A percentile compares a stretch with the other conserved stretches of the same genome.
Evolutionary conservation across 37 sponge, comb jelly and placozoan genomes (phyloP).

Genomic region (Halichondria panicea): DNA sequence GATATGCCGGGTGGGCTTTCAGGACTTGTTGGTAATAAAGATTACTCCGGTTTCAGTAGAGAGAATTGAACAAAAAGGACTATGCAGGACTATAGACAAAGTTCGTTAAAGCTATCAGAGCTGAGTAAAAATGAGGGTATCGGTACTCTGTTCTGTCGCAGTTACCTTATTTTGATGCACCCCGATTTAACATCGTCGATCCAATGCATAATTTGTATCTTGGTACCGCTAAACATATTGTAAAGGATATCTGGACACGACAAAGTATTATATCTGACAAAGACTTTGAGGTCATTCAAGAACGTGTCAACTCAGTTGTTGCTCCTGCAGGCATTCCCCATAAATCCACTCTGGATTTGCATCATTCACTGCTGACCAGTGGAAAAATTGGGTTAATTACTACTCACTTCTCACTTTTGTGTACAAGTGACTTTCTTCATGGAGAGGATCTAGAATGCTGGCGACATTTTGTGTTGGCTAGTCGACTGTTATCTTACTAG

Average conservation of each 20-base stretch:
- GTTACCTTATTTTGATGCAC: not conserved
- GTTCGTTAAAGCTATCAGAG: not conserved
- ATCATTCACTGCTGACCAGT: conserved; percentile 52
- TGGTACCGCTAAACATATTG: not conserved
- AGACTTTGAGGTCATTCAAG: not conserved
- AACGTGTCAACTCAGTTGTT: conserved; percentile 15
- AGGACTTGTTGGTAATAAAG: not conserved
- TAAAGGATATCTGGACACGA: not conserved
- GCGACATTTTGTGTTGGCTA: conserved; percentile 52
- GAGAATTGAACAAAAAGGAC: not conserved
- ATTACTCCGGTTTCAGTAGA: not conserved
- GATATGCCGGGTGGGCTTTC: not conserved
- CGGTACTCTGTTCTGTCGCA: not conserved
- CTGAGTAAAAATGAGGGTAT: not conserved
- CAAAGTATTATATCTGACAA: not conserved
- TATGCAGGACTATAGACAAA: not conserved
- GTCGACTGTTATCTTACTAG: not conserved
- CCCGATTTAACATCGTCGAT: not conserved
- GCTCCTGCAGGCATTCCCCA: conserved; percentile 11
- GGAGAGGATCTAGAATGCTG: conserved; percentile 35
- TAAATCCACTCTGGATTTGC: conserved; percentile 46
- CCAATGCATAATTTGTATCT: not conserved
- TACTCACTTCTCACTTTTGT: conserved; percentile 19
- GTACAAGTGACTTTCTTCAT: not conserved
- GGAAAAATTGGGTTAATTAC: conserved; percentile 38